These are phyloP conservation scores for Mungos mungo DNA, from an alignment of 2,113 vertebrate species.

Conservation along the genomic window DNA sequence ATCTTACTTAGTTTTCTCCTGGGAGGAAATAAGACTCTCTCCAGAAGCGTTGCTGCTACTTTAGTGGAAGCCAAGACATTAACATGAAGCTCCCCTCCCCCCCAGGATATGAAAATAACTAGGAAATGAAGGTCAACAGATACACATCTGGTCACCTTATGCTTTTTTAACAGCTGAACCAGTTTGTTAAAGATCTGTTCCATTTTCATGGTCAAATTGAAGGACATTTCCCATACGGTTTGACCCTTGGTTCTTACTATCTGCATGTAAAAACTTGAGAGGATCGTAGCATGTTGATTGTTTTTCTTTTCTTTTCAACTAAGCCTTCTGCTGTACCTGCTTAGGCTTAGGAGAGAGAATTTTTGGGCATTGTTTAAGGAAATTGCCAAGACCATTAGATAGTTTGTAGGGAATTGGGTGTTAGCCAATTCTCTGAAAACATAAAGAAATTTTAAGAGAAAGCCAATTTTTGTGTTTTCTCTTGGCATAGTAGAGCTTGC, in stretches of 20 bases:
- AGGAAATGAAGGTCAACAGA: slow-evolving; percentile 2
- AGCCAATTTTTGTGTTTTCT: background rate
- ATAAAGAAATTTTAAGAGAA: background rate
- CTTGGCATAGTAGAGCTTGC: background rate
- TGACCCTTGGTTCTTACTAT: background rate
- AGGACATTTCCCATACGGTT: background rate
- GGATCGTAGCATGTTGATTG: background rate
- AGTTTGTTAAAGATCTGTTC: background rate
- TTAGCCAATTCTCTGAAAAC: background rate
- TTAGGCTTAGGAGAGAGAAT: background rate
- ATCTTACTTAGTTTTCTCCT: background rate
- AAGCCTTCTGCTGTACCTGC: background rate
- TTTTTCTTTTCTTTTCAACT: background rate
- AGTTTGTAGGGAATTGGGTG: background rate
- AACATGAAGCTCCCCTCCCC: background rate
- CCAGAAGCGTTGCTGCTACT: background rate
- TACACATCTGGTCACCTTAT: slow-evolving; percentile 10
- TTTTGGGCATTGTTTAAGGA: background rate
- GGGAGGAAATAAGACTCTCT: background rate
- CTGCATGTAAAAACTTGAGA: background rate
- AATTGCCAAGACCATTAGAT: background rate
- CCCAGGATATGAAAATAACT: background rate
- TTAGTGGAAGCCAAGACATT: background rate
- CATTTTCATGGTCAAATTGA: background rate
- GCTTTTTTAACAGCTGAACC: background rate